phyloP scores from a whole-genome alignment of 1,140 invertebrate genomes.

The Drosophila burlai region DNA sequence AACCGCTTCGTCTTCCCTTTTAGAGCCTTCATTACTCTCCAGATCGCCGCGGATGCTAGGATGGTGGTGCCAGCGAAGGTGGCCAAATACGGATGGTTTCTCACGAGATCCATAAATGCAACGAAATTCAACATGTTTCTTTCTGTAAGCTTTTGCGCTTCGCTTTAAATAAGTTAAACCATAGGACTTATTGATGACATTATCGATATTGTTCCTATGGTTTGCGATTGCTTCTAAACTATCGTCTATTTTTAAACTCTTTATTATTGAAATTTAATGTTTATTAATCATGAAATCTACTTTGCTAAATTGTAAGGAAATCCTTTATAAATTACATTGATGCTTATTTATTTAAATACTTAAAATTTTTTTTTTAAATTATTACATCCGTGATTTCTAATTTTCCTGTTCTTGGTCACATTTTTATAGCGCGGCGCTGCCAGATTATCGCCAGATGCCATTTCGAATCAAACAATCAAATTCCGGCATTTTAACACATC shows the following conservation, averaged over 20 bases:
- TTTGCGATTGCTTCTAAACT: neutral
- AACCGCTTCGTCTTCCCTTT: neutral
- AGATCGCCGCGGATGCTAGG: conserved; percentile 7
- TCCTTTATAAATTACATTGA: neutral
- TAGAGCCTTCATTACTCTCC: neutral
- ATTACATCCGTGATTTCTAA: neutral
- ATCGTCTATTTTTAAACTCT: too few species aligned
- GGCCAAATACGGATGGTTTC: neutral
- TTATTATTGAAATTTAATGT: too few species aligned
- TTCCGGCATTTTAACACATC: neutral
- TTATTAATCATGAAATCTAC: neutral
- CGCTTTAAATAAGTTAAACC: neutral
- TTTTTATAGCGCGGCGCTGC: neutral
- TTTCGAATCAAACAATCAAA: conserved; percentile 22
- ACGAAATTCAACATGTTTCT: neutral
- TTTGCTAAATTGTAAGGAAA: neutral
- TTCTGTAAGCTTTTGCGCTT: conserved; percentile 9
- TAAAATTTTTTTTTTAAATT: neutral
- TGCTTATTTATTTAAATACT: neutral
- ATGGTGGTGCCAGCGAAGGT: neutral
- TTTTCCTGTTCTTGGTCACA: neutral
- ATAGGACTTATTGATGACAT: neutral
- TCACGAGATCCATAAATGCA: conserved; percentile 12
- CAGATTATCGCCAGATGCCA: neutral
- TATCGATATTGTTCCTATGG: neutral